Percentiles rank a stretch among this genome's conserved stretches.
These are phyloP conservation scores for Leptodactylus fallax DNA, from an alignment of 2,797 vertebrate genomes.

Conservation along the genomic window DNA sequence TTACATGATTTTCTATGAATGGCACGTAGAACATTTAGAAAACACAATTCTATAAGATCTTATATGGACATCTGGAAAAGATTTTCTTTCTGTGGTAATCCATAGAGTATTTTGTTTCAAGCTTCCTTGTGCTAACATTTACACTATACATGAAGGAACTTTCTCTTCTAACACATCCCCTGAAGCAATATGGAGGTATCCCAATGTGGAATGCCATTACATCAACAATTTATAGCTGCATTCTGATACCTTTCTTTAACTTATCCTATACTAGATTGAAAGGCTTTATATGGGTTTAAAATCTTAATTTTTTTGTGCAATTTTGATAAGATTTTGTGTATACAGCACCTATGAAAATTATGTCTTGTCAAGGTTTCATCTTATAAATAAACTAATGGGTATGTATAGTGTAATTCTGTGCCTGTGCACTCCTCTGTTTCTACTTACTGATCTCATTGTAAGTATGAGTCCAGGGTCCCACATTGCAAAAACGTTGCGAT, in stretches of 20 bases:
- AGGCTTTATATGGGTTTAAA: background rate
- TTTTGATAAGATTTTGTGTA: background rate
- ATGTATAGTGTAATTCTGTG: no score
- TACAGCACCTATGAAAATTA: background rate
- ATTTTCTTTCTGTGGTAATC: background rate
- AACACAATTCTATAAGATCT: no score
- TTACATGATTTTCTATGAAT: background rate
- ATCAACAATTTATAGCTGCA: background rate
- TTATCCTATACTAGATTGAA: background rate
- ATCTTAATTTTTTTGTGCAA: background rate
- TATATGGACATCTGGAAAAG: background rate
- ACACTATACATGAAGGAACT: no score
- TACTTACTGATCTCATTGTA: no score
- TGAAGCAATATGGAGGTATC: background rate
- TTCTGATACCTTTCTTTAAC: background rate
- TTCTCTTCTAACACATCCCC: background rate
- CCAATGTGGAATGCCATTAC: background rate
- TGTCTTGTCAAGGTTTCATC: no score
- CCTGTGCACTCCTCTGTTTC: no score
- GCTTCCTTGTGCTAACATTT: no score
- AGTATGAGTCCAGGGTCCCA: no score
- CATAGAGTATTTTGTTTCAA: background rate
- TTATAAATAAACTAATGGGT: no score
- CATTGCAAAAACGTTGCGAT: no score
- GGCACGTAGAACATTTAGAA: no score